These are phyloP conservation scores for Alligator sinensis DNA, from an alignment of 2,113 vertebrate genomes.

Conservation along the genomic window DNA sequence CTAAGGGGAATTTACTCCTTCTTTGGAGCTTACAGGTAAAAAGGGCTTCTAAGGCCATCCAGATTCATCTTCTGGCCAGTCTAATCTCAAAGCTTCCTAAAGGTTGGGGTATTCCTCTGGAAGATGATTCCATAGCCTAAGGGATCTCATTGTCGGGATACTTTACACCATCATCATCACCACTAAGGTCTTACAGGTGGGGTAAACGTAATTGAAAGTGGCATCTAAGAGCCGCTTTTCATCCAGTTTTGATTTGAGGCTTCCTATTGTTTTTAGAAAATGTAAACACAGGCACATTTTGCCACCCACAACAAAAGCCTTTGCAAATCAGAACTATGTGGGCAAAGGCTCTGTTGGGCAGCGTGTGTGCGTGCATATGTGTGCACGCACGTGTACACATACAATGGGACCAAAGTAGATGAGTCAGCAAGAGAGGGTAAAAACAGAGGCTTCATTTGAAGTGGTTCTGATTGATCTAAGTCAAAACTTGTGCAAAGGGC, in stretches of 20 bases:
- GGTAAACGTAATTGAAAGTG: not conserved
- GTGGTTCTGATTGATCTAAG: too few species aligned
- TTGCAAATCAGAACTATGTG: slow-evolving; percentile 63
- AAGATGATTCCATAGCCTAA: not conserved
- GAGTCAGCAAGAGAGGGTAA: too few species aligned
- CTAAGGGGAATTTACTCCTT: not conserved
- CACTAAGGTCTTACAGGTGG: not conserved
- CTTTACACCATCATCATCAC: rapidly evolving
- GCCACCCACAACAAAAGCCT: slow-evolving; percentile 62
- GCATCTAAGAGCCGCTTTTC: too few species aligned
- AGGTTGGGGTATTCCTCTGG: not conserved
- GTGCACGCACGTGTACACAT: too few species aligned
- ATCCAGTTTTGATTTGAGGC: too few species aligned
- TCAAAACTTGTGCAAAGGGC: too few species aligned
- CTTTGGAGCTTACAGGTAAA: not conserved
- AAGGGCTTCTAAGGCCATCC: rapidly evolving
- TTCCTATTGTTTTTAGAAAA: too few species aligned
- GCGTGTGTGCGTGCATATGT: too few species aligned
- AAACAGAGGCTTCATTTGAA: too few species aligned
- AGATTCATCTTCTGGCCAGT: not conserved
- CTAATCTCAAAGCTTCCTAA: not conserved
- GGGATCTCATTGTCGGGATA: not conserved
- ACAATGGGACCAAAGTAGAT: too few species aligned
- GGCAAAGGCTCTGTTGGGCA: slow-evolving; percentile 48
- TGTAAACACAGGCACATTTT: not conserved